Evolutionary conservation across 2,888 invertebrate species (phyloP).

Genomic region (Eustalomyia histrio): DNA sequence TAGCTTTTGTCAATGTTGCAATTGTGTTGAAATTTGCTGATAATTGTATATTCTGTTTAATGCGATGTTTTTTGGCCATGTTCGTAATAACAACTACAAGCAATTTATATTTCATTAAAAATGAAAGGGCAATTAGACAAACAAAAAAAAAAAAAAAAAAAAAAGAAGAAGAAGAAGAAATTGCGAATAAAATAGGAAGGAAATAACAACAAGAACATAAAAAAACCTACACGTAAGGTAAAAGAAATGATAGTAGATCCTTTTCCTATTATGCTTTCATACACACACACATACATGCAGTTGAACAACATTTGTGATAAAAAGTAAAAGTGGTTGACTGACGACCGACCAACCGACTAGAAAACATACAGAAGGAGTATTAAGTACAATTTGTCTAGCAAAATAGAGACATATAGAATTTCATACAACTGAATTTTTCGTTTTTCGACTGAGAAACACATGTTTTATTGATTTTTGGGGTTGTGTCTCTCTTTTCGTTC

Average conservation of each 20-base stretch:
- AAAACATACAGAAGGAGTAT: background rate
- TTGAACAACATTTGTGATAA: background rate
- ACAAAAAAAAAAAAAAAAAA: background rate
- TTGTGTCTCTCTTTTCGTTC: constrained; percentile 50
- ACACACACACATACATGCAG: background rate
- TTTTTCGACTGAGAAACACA: constrained; percentile 44
- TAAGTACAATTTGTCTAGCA: constrained; percentile 25
- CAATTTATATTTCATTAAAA: constrained; percentile 61
- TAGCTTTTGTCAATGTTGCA: constrained; percentile 17
- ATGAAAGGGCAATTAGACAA: constrained; percentile 47
- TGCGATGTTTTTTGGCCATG: constrained; percentile 15
- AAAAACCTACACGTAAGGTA: constrained; percentile 14
- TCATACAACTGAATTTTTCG: constrained; percentile 26
- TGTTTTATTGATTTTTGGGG: constrained; percentile 65
- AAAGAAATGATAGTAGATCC: constrained; percentile 20
- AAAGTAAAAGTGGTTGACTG: constrained; percentile 47
- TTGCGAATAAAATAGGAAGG: constrained; percentile 1
- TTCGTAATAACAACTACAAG: constrained; percentile 17
- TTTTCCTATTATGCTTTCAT: background rate
- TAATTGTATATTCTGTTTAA: constrained; percentile 41
- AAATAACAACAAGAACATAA: constrained; percentile 6
- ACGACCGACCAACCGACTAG: background rate
- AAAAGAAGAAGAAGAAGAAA: too few species aligned
- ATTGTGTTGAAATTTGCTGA: constrained; percentile 49
- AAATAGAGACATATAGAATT: constrained; percentile 47